phyloP scores from a whole-genome alignment of 2,113 vertebrate species.

The Anhinga anhinga region DNA sequence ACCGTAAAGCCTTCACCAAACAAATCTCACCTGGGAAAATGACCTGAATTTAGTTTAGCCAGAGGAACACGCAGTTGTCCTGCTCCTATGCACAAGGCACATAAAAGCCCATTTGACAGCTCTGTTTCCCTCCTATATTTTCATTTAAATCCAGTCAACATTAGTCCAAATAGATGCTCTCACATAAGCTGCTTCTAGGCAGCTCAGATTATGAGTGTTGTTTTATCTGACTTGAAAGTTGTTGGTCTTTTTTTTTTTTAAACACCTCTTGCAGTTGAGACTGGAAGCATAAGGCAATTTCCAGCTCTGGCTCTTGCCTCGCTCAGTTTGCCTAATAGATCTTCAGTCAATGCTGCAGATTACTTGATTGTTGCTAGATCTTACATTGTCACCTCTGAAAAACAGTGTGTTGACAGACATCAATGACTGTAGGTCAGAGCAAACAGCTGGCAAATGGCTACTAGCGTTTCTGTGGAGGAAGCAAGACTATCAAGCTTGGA shows the following conservation, averaged over 20 bases:
- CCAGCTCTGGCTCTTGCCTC: background rate
- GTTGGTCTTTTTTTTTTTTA: background rate
- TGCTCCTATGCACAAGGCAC: background rate
- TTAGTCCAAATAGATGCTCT: background rate
- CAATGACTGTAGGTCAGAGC: background rate
- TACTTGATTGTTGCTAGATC: background rate
- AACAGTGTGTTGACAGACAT: background rate
- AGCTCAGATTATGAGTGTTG: background rate
- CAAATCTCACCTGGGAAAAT: background rate
- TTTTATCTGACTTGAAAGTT: background rate
- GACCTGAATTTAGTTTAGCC: background rate
- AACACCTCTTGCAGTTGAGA: background rate
- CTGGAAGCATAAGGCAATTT: background rate
- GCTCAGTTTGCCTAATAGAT: background rate
- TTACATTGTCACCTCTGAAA: background rate
- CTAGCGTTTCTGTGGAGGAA: background rate
- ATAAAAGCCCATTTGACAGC: background rate
- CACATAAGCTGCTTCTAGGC: background rate
- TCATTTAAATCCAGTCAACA: background rate
- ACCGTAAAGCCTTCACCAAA: background rate
- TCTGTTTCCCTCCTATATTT: background rate
- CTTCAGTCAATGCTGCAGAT: background rate
- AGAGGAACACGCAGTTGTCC: background rate
- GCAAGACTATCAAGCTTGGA: background rate
- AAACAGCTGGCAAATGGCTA: constrained; percentile 45